Base-by-base conservation (phyloP, 2,113 vertebrate species). In the Tretioscincus oriximinensis region DNA sequence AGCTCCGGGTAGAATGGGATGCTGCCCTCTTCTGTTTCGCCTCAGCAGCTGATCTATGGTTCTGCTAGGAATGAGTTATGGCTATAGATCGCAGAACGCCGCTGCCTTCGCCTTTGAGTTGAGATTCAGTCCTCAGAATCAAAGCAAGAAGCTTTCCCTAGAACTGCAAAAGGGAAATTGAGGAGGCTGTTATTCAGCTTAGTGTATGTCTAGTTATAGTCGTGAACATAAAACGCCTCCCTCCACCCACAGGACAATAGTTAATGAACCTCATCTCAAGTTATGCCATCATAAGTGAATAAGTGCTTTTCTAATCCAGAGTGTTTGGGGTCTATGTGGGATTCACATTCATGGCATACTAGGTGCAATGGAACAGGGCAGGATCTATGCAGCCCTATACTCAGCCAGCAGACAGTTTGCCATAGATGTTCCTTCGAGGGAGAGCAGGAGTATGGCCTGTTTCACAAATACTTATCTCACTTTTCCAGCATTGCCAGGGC, bases 11-110 rank as follows among this genome's bases (percentile, higher is more conserved):
- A 0, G 12, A 35, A 35, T 41, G 0, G 18, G 22, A 29, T 68
- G 84, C 49, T 4, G 2, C 70, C 65, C 76, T 16, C 65, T 89
- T 84, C 86, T 81, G 24, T 47, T 82, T 63, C 2, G 2, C 66
- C 31, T 63, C 28, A 60, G 72, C 22, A 78, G 65, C 28, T 81
- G 21, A 86, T 54, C 18, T 73, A 7, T 45, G 67, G 8, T 86
- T 61, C 76, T 71, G 21, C 65, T 80, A 72, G 31, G 58, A 68
- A 51, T 28, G 82, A 74, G 28, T 20, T 45, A 66, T 26, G 29
- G 6, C 1, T 14, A 3, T 63, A 41, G 35, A 73, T 68, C 60
- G 18, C 31, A 61, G n/a, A 21, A 86, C 20, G 66, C 28, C 2
- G 10, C 11, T 67, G 29, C 14, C 9, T 12, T 14, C 70, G 29